phyloP scores from a whole-genome alignment of 2,797 vertebrate genomes.

The Sebastes iracundus region DNA sequence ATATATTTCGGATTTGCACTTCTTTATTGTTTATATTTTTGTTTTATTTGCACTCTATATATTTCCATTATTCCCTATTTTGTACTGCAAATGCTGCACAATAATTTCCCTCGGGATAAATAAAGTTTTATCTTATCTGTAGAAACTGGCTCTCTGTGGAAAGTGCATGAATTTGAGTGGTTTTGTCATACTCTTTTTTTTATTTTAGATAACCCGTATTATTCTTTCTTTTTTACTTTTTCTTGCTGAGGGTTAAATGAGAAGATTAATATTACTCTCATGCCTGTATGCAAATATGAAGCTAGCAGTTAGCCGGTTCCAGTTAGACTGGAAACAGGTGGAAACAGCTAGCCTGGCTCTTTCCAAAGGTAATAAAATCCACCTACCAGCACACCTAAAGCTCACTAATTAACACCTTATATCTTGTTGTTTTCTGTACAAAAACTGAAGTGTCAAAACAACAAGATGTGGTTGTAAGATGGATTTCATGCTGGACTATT shows the following conservation, averaged over 20 bases:
- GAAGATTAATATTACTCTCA: neutral
- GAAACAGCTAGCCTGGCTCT: neutral
- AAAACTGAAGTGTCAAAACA: too few species aligned
- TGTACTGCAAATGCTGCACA: neutral
- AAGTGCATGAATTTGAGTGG: neutral
- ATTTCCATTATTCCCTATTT: neutral
- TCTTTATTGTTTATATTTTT: neutral
- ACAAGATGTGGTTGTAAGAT: too few species aligned
- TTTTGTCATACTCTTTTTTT: neutral
- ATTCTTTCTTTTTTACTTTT: too few species aligned
- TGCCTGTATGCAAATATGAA: neutral
- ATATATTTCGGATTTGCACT: neutral
- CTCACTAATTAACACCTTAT: too few species aligned
- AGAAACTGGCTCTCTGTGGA: neutral
- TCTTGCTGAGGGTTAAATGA: neutral
- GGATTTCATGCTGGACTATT: neutral
- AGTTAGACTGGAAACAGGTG: neutral
- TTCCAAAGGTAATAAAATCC: too few species aligned
- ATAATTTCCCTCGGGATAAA: neutral
- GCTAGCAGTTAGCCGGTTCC: neutral
- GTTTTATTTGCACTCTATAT: neutral
- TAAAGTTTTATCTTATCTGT: neutral
- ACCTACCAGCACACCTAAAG: rapidly evolving
- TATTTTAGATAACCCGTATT: neutral
- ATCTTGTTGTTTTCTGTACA: too few species aligned